These are phyloP conservation scores for Psittacula derbiana DNA, from an alignment of 2,797 vertebrate species.

Conservation along the genomic window DNA sequence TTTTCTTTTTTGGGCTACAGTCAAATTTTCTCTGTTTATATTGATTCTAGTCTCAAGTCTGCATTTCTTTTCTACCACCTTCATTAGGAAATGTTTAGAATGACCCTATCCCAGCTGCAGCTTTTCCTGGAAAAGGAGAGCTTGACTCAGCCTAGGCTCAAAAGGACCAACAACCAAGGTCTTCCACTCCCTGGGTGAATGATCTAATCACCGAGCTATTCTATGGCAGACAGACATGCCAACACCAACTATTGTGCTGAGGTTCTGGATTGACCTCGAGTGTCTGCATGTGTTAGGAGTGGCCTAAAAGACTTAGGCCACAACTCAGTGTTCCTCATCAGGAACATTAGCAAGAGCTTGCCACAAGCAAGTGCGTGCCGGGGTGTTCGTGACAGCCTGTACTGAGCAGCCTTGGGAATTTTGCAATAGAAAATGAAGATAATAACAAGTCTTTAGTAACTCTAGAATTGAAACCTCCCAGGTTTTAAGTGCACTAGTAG, in stretches of 20 bases:
- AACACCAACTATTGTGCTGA: constrained; percentile 28
- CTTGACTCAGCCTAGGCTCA: constrained; percentile 20
- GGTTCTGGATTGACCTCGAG: neutral
- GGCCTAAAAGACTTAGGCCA: neutral
- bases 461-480: neutral
- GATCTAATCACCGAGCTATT: constrained; percentile 11
- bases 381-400: neutral
- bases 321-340: neutral
- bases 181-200: constrained; percentile 45
- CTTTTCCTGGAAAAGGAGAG: constrained; percentile 4
- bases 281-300: constrained; percentile 2
- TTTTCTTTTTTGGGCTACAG: neutral
- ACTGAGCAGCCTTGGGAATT: neutral
- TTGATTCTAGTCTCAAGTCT: neutral
- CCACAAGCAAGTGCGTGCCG: neutral
- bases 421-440: neutral
- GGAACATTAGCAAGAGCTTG: neutral
- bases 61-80: constrained; percentile 12
- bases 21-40: constrained; percentile 13
- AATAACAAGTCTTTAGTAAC: neutral
- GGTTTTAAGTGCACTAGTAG: neutral
- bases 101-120: constrained; percentile 45
- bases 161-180: constrained; percentile 44
- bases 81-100: constrained; percentile 2
- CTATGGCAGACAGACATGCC: constrained; percentile 12